These are phyloP conservation scores for Littorina saxatilis DNA, from an alignment of 1,140 invertebrate genomes.

Conservation along the genomic window DNA sequence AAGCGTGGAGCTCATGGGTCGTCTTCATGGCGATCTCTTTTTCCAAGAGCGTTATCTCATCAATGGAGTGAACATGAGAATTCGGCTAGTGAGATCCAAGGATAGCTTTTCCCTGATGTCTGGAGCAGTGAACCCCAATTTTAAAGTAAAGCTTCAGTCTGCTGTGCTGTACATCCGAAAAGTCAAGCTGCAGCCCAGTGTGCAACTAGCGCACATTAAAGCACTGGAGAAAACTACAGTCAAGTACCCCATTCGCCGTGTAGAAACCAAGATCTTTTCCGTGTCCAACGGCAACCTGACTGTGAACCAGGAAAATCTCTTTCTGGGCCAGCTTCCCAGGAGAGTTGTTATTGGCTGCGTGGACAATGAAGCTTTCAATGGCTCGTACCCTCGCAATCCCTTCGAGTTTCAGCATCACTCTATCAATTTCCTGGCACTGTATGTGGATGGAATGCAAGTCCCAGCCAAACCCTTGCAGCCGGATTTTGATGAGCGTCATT, in stretches of 20 bases:
- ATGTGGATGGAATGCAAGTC: conserved; percentile 13
- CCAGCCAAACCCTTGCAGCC: conserved; percentile 19
- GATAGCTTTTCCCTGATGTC: conserved; percentile 15
- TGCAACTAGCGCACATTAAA: background rate
- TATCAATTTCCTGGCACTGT: background rate
- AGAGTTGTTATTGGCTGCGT: conserved; percentile 16
- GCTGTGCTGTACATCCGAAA: conserved; percentile 30
- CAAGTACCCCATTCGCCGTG: conserved; percentile 15
- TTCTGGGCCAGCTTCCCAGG: conserved; percentile 6
- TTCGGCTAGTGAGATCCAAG: background rate
- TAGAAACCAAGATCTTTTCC: conserved; percentile 1
- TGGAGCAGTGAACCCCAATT: background rate
- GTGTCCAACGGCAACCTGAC: background rate
- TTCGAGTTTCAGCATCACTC: conserved; percentile 5
- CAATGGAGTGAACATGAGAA: conserved; percentile 17
- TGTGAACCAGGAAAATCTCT: conserved; percentile 17
- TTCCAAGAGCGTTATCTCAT: background rate
- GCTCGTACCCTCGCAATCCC: conserved; percentile 7
- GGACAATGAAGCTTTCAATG: conserved; percentile 21
- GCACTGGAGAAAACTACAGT: conserved; percentile 10
- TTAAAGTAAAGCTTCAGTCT: background rate
- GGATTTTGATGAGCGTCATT: background rate
- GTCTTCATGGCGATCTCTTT: conserved; percentile 8
- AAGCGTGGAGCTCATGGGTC: conserved; percentile 21
- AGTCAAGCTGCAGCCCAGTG: conserved; percentile 20